Evolutionary conservation across 2,797 vertebrate genomes (phyloP).

Genomic region (Premnoplex brunnescens): DNA sequence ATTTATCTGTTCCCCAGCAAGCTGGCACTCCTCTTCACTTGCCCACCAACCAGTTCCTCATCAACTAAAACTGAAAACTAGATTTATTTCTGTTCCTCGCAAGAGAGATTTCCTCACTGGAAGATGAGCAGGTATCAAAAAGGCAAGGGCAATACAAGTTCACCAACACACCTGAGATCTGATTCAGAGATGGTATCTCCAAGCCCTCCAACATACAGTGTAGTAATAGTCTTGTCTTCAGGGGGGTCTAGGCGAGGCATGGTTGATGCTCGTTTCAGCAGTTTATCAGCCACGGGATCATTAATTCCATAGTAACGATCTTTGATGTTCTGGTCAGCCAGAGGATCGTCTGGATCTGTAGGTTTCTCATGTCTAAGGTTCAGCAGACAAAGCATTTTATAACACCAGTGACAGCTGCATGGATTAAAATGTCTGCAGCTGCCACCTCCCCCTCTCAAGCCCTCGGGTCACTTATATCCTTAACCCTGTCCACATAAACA

Average conservation of each 20-base stretch:
- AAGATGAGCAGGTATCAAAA: background rate
- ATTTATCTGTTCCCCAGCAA: background rate
- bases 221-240: conserved; percentile 96
- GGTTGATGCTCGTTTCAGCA: conserved; percentile 93
- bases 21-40: conserved; percentile 31
- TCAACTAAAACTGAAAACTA: background rate
- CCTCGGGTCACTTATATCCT: background rate
- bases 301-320: conserved; percentile 98
- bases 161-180: conserved; percentile 87
- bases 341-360: conserved; percentile 95
- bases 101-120: background rate
- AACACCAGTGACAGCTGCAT: background rate
- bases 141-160: background rate
- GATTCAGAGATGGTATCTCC: conserved; percentile 94
- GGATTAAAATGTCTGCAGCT: background rate
- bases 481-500: background rate
- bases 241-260: conserved; percentile 96
- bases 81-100: background rate
- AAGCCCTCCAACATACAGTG: conserved; percentile 93
- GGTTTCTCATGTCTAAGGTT: conserved; percentile 92
- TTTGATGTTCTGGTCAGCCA: conserved; percentile 99
- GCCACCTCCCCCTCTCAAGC: background rate
- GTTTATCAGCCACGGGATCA: conserved; percentile 96
- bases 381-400: background rate
- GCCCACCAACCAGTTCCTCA: background rate